Conservation (phyloP, 2,113 vertebrate species). For the Hiodon tergisus region DNA sequence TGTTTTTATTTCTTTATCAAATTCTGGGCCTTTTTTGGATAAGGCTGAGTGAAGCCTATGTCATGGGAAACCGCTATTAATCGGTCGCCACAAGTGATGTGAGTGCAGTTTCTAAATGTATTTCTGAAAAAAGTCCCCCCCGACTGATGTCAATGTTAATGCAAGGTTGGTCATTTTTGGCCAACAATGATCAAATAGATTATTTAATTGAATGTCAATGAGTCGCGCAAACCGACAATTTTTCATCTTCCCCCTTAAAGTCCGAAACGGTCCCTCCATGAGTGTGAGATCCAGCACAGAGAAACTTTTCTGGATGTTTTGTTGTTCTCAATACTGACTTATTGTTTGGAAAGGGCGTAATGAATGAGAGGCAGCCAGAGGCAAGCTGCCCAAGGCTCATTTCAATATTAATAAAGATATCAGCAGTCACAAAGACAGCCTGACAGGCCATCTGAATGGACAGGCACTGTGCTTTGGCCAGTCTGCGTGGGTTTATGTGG, state of each 20-base stretch:
- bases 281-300: not conserved
- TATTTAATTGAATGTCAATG: too few relatives aligned
- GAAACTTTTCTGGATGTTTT: conserved; percentile 13
- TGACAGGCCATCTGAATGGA: conserved; percentile 65
- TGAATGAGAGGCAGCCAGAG: conserved; percentile 38
- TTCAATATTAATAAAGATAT: conserved; percentile 67
- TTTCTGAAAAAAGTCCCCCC: too few relatives aligned
- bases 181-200: too few relatives aligned
- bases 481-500: not conserved
- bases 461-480: conserved; percentile 26
- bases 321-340: conserved; percentile 16
- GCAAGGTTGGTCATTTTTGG: too few relatives aligned
- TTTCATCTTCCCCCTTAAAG: not conserved
- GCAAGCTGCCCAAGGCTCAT: conserved; percentile 46
- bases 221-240: not conserved
- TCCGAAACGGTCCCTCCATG: not conserved
- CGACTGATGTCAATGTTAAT: too few relatives aligned
- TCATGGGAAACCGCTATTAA: too few relatives aligned
- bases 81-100: too few relatives aligned
- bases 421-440: conserved; percentile 66
- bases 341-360: conserved; percentile 13
- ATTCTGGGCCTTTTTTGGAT: too few relatives aligned
- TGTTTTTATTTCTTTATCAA: too few relatives aligned
- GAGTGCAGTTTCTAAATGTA: too few relatives aligned
- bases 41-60: too few relatives aligned